A percentile compares a stretch with the other conserved stretches of the same genome.
phyloP scores from a whole-genome alignment of 1,140 invertebrate species.

The Octopus sinensis region DNA sequence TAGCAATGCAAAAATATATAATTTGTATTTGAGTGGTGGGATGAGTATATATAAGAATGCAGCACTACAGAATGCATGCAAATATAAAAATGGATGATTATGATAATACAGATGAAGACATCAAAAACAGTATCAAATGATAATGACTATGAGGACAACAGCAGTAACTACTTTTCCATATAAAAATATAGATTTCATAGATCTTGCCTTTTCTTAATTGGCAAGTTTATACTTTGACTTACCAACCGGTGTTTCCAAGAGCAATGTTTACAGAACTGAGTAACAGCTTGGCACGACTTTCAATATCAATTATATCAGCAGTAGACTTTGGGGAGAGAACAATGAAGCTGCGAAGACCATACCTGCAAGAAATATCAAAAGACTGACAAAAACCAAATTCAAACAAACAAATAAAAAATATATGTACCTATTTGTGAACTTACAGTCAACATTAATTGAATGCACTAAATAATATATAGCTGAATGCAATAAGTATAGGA shows the following conservation, averaged over 20 bases:
- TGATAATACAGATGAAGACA: neutral
- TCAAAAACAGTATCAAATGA: neutral
- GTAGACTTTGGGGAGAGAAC: constrained; percentile 66
- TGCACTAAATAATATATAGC: neutral
- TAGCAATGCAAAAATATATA: too few species aligned
- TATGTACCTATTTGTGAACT: constrained; percentile 9
- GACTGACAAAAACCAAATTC: neutral
- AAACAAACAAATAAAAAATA: neutral
- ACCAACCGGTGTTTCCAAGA: constrained; percentile 76
- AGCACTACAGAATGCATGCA: neutral
- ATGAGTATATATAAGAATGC: too few species aligned
- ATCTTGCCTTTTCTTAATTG: neutral
- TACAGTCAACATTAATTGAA: neutral
- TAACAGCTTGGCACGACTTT: constrained; percentile 79
- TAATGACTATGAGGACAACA: neutral
- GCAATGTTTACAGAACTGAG: constrained; percentile 82
- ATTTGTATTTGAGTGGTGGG: too few species aligned
- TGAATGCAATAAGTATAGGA: neutral
- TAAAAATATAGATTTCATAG: neutral
- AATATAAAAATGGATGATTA: neutral
- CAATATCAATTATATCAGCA: constrained; percentile 65
- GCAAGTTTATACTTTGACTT: constrained; percentile 32
- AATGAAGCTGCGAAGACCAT: constrained; percentile 80
- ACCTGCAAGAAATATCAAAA: constrained; percentile 66
- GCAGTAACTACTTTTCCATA: neutral